Base-by-base conservation (phyloP, 2,888 invertebrate genomes). In the Polyommatus icarus region DNA sequence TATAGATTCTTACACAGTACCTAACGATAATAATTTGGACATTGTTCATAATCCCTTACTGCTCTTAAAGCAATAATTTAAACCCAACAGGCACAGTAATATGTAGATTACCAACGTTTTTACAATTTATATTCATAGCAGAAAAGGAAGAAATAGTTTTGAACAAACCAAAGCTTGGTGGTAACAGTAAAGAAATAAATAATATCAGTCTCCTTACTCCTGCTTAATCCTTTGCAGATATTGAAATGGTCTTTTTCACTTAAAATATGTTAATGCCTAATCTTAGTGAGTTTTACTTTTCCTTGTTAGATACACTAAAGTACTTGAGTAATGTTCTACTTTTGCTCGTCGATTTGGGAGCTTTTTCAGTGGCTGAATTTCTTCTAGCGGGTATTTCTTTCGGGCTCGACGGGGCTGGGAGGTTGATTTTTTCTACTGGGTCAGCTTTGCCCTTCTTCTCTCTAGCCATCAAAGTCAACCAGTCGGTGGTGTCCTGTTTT, bases 401-500 rank as follows among this genome's bases (percentile, higher is more conserved):
- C 0, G 91, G 90, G 71, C 89, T 89, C 24, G 84, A 83, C 0
- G 90, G 89, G 0, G 84, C 79, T 3, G 77, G 12, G 3, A 20
- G 20, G 0, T 40, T 24, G 0, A 73, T 10, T 18, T 78, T 80
- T 15, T 84, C 83, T 7, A 61, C 71, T 0, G 71, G 57, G 7
- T 83, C 84, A 1, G 59, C 59, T 54, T 80, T 81, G 0, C 80
- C 85, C 54, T 80, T 85, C 78, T 83, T 84, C 61, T 87, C 88
- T 5, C 89, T 85, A 0, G 82, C 84, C 81, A 93, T 84, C 4
- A 81, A 85, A 0, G 93, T 97, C 75, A 97, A 86, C 97, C 97
- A 97, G 87, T 97, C 96, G 0, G 96, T 93, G 80, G 96, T 95
- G 76, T 95, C 95, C 80, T 95, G 95, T 50, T 92, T 93, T 81